These are phyloP conservation scores for Phania funesta DNA, from an alignment of 2,888 invertebrate species.

Conservation along the genomic window DNA sequence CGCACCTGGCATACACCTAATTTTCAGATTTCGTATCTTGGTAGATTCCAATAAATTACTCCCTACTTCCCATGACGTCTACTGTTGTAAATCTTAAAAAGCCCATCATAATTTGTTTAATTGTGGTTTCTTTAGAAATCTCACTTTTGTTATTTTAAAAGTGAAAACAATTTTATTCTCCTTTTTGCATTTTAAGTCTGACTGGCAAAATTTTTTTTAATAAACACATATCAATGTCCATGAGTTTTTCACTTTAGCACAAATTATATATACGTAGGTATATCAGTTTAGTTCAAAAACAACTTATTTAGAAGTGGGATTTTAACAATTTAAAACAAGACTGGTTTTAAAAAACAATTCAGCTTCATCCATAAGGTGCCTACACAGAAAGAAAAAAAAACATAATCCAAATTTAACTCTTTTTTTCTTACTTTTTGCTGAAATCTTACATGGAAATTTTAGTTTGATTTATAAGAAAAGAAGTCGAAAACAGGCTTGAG, in stretches of 20 bases:
- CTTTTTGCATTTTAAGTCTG: conserved; percentile 35
- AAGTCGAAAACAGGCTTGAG: too few relatives aligned
- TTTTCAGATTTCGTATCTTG: too few relatives aligned
- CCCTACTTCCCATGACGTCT: too few relatives aligned
- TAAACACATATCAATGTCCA: conserved; percentile 20
- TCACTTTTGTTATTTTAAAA: not conserved
- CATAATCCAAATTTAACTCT: too few relatives aligned
- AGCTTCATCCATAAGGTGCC: conserved; percentile 48
- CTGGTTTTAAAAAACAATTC: conserved; percentile 33
- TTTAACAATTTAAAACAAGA: conserved; percentile 26
- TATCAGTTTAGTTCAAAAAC: not conserved
- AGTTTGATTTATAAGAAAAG: too few relatives aligned
- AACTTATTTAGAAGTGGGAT: conserved; percentile 23
- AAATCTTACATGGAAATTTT: too few relatives aligned
- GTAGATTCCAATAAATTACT: too few relatives aligned
- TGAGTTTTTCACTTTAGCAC: not conserved
- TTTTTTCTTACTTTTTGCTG: too few relatives aligned
- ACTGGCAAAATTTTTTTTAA: conserved; percentile 36
- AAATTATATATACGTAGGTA: not conserved
- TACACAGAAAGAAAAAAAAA: too few relatives aligned
- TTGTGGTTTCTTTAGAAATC: conserved; percentile 1
- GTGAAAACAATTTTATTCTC: conserved; percentile 25
- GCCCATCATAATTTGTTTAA: not conserved
- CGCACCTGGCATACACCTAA: too few relatives aligned
- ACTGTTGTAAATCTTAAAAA: not conserved